Conservation (phyloP, 2,113 vertebrate species). For the Xenopus laevis region DNA sequence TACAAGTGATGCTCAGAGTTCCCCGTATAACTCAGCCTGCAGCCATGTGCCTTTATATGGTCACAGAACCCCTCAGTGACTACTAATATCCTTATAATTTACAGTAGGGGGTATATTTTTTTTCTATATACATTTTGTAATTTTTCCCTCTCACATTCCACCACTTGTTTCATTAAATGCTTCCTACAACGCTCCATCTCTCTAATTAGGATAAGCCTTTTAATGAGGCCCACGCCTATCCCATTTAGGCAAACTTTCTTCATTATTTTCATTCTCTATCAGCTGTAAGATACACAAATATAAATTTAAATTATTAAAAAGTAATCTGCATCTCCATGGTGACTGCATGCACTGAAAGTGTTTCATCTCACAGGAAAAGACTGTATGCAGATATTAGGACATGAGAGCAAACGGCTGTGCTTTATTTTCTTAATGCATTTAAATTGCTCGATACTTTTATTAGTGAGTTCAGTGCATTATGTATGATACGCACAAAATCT, state of each 20-base stretch:
- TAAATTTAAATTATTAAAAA: slow-evolving; percentile 27
- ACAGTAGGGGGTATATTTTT: no score
- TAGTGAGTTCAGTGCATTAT: neutral
- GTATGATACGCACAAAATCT: slow-evolving; percentile 1
- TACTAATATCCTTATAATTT: no score
- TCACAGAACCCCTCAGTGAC: no score
- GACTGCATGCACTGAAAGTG: slow-evolving; percentile 2
- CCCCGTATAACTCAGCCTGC: no score
- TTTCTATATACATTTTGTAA: no score
- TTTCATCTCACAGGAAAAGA: slow-evolving; percentile 31
- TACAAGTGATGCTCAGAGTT: no score
- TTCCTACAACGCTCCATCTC: neutral
- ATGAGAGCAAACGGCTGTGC: neutral
- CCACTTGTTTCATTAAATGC: neutral
- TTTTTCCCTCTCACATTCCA: neutral
- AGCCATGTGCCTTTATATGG: no score
- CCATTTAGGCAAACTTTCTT: neutral
- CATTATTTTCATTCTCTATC: neutral
- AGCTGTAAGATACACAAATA: slow-evolving; percentile 1
- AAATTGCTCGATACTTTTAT: neutral
- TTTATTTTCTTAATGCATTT: slow-evolving; percentile 8
- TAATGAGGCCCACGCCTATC: neutral
- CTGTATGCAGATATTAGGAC: slow-evolving; percentile 35
- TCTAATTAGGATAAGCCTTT: neutral
- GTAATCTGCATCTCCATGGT: slow-evolving; percentile 23